Percentiles rank a stretch among this genome's conserved stretches.
Evolutionary conservation across 2,888 invertebrate species (phyloP).

Genomic region (Limnephilus auricula): DNA sequence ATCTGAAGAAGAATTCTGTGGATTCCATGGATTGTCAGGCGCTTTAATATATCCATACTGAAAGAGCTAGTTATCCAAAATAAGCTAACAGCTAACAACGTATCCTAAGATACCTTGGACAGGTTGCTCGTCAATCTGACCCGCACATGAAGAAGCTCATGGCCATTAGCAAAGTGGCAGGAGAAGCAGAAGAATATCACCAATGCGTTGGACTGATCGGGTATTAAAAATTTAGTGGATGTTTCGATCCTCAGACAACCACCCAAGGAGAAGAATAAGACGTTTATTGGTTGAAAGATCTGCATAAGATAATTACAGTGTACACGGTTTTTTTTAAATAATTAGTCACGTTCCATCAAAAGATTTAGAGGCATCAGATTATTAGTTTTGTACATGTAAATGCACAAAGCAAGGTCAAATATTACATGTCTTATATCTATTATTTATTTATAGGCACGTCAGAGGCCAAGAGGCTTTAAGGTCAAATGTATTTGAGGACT

Average conservation of each 20-base stretch:
- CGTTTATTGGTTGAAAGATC: not conserved
- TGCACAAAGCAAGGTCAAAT: not conserved
- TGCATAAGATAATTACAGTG: not conserved
- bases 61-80: not conserved
- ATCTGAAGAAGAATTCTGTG: not conserved
- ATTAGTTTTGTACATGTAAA: not conserved
- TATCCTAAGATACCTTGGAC: not conserved
- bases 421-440: no score
- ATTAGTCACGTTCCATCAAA: not conserved
- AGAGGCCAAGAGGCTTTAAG: no score
- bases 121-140: not conserved
- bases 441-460: no score
- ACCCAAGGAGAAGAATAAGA: not conserved
- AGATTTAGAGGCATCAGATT: not conserved
- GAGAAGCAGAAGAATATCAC: not conserved
- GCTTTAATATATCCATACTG: not conserved
- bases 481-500: no score
- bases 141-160: not conserved
- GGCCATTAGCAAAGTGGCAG: not conserved
- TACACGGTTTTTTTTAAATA: not conserved
- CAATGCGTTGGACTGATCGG: not conserved
- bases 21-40: not conserved
- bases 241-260: not conserved
- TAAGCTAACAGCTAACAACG: not conserved
- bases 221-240: no score